These are phyloP conservation scores for Ceratosolen fusciceps DNA, from an alignment of 1,140 invertebrate genomes.

Conservation along the genomic window DNA sequence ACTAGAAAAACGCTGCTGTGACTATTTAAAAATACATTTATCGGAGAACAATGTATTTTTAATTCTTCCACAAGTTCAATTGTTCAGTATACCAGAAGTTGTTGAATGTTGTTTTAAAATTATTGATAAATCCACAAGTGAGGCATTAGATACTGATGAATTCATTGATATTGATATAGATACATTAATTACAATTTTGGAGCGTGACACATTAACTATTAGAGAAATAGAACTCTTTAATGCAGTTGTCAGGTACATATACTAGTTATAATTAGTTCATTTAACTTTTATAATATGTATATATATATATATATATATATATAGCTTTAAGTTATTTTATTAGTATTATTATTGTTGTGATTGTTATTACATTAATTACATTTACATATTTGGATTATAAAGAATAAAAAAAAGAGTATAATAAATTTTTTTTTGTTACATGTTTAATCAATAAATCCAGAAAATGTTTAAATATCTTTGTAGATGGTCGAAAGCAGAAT, in stretches of 20 bases:
- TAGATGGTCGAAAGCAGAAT: slow-evolving; percentile 88
- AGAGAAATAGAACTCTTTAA: slow-evolving; percentile 87
- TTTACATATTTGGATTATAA: neutral
- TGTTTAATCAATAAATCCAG: too few species aligned
- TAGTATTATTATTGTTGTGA: too few species aligned
- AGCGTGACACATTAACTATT: slow-evolving; percentile 87
- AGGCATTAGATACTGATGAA: slow-evolving; percentile 86
- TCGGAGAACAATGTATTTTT: slow-evolving; percentile 90
- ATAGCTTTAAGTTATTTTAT: neutral
- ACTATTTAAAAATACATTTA: slow-evolving; percentile 86
- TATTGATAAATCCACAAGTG: slow-evolving; percentile 88
- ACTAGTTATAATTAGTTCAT: neutral
- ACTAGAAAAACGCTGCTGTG: slow-evolving; percentile 87
- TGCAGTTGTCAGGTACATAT: slow-evolving; percentile 74
- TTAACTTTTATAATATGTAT: too few species aligned
- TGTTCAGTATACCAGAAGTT: slow-evolving; percentile 87
- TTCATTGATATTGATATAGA: slow-evolving; percentile 91
- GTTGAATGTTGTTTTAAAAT: slow-evolving; percentile 86
- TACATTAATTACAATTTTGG: slow-evolving; percentile 84
- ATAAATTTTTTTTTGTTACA: too few species aligned
- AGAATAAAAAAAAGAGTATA: slow-evolving; percentile 14
- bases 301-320: too few species aligned
- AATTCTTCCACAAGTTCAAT: slow-evolving; percentile 82
- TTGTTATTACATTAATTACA: too few species aligned
- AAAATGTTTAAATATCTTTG: neutral